Evolutionary conservation across 2,797 vertebrate species (phyloP).

Genomic region (Merluccius polli): DNA sequence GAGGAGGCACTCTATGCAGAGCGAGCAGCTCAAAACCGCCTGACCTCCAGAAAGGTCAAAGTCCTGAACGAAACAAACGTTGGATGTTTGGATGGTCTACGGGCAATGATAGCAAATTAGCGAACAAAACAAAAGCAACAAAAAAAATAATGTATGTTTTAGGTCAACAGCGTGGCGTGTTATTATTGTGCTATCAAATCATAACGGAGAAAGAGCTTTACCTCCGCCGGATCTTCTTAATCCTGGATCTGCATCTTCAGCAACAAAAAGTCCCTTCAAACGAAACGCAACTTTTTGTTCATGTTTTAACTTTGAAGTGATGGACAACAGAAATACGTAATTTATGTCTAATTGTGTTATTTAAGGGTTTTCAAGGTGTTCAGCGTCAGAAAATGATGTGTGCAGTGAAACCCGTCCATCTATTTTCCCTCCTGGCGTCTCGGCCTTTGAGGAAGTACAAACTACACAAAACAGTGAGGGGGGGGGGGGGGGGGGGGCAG

Average conservation of each 20-base stretch:
- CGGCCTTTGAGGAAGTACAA: too few species aligned
- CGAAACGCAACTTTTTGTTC: too few species aligned
- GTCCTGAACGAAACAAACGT: not conserved
- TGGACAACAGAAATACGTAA: too few species aligned
- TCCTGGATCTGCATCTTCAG: not conserved
- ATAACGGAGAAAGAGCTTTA: not conserved
- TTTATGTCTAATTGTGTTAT: too few species aligned
- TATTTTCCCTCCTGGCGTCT: not conserved
- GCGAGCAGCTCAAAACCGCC: constrained; percentile 77
- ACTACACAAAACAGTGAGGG: too few species aligned
- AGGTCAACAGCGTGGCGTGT: not conserved
- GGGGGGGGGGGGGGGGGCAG: too few species aligned
- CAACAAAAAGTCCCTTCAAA: not conserved
- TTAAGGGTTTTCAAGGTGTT: too few species aligned
- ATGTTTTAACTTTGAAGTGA: too few species aligned
- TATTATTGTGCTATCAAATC: not conserved
- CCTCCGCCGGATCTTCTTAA: too few species aligned
- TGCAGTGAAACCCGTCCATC: too few species aligned
- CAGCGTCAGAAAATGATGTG: not conserved
- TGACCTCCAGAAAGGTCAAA: constrained; percentile 20
- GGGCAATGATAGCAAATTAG: not conserved
- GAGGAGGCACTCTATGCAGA: constrained; percentile 87
- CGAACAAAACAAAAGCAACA: not conserved
- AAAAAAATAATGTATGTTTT: not conserved
- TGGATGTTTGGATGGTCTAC: not conserved